Evolutionary conservation across 2,797 vertebrate genomes (phyloP), one percentile per base, ranked within the genome.

Genomic region (Clarias pachynema): DNA sequence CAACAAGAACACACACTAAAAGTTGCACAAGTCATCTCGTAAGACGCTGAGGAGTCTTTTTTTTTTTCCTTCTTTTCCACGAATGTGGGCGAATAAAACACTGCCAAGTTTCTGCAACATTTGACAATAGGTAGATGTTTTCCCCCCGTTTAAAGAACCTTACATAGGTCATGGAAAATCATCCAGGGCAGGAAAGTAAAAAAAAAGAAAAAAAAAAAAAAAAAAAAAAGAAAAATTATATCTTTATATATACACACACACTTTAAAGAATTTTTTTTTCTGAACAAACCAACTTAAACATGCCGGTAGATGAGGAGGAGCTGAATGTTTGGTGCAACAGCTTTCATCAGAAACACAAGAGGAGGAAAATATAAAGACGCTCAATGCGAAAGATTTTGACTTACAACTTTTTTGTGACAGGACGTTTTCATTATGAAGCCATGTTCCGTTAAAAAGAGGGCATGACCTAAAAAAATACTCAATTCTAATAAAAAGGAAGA

Each of bases 1-100:
- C 95, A 94, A 92, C 83, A 90, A 94, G 93, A 93, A 93, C 94
- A 92, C 93, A 90, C 93, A 95, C 91, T 93, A 93, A 94, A 44
- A 93, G 93, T 94, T 93, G 93, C 92, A 92, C 90, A 94, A 92
- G 91, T 92, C 91, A 91, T 92, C 92, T 92, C 91, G 29, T 86
- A 91, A 92, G 81, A 85, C 84, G 87, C 68, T 73, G 68, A 66
- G 44, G 49, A 82, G 91, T 72, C 86, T 88, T 90, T 79, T 68
- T 81, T 84, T 66, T 65, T 34, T 29, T 14, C 29, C 15, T 62
- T 73, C n/a, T 66, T 60, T 87, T 90, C 87, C 89, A 89, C 73
- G 86, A 89, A 86, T 86, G 83, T 87, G 88, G 91, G 91, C 89
- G 90, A 89, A 88, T 70, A 70, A 89, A 90, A 89, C 92, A 92